These are phyloP conservation scores for Nematopogon swammerdamellus DNA, from an alignment of 2,888 invertebrate genomes.

Conservation along the genomic window DNA sequence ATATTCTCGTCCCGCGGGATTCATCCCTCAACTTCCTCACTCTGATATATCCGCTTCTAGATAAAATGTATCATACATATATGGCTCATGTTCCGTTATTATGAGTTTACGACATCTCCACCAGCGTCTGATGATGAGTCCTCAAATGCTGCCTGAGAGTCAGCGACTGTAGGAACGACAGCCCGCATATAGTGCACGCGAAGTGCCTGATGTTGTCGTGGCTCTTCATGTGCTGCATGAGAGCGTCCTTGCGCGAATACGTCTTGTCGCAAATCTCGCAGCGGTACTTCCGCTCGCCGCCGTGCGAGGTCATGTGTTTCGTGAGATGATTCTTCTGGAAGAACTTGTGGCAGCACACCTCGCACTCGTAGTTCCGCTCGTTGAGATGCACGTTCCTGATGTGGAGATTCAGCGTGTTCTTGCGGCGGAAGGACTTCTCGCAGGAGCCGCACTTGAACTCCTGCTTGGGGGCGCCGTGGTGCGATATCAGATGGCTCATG, in stretches of 20 bases:
- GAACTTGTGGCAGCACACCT: slow-evolving; percentile 32
- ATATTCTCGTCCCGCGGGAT: too few species aligned
- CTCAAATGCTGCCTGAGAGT: neutral
- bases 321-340: slow-evolving; percentile 36
- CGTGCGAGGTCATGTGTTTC: slow-evolving; percentile 51
- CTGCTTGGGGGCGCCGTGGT: slow-evolving; percentile 28
- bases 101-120: neutral
- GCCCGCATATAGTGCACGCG: neutral
- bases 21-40: too few species aligned
- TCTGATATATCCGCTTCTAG: too few species aligned
- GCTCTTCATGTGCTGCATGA: slow-evolving; percentile 25
- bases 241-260: slow-evolving; percentile 11
- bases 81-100: neutral
- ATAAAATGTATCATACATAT: too few species aligned
- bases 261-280: slow-evolving; percentile 21
- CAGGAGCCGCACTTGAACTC: slow-evolving; percentile 31
- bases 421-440: slow-evolving; percentile 30
- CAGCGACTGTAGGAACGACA: neutral
- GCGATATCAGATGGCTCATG: slow-evolving; percentile 31
- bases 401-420: slow-evolving; percentile 42
- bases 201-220: slow-evolving; percentile 36
- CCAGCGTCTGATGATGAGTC: neutral
- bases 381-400: slow-evolving; percentile 37
- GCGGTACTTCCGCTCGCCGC: slow-evolving; percentile 23
- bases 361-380: slow-evolving; percentile 34